Evolutionary conservation across 2,797 vertebrate genomes (phyloP).

Genomic region (Macropus fuliginosus): DNA sequence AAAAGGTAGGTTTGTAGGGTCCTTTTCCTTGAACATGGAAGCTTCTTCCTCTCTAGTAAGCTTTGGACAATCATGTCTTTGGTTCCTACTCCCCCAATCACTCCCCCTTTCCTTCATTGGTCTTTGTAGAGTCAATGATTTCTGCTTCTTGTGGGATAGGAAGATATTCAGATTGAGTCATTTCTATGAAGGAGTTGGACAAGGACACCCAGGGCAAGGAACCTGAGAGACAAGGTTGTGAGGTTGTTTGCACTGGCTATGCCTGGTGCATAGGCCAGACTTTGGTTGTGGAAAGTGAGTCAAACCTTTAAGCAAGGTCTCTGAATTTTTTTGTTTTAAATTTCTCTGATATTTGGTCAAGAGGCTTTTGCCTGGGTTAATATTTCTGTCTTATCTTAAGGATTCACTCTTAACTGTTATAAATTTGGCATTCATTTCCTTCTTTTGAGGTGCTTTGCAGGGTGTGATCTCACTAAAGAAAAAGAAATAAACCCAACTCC

Average conservation of each 20-base stretch:
- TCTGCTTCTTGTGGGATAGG: background rate
- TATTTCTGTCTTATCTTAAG: background rate
- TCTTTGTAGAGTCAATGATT: background rate
- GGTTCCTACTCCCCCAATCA: background rate
- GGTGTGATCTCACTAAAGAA: constrained; percentile 1
- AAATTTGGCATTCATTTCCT: background rate
- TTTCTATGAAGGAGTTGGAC: background rate
- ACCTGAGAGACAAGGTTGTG: background rate
- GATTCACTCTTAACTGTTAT: background rate
- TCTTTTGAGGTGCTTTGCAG: background rate
- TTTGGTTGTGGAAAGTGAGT: background rate
- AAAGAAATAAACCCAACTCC: background rate
- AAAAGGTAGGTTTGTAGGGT: background rate
- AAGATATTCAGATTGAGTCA: background rate
- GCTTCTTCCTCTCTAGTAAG: background rate
- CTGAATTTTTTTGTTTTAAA: background rate
- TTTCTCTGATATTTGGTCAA: background rate
- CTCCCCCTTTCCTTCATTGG: background rate
- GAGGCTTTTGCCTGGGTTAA: background rate
- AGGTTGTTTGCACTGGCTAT: background rate
- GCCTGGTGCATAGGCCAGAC: background rate
- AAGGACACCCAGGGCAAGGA: background rate
- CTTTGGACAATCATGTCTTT: background rate
- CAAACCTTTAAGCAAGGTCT: background rate
- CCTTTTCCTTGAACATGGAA: background rate